These are phyloP conservation scores for Alexandromys oeconomus DNA, from an alignment of 2,797 vertebrate genomes.

Conservation along the genomic window DNA sequence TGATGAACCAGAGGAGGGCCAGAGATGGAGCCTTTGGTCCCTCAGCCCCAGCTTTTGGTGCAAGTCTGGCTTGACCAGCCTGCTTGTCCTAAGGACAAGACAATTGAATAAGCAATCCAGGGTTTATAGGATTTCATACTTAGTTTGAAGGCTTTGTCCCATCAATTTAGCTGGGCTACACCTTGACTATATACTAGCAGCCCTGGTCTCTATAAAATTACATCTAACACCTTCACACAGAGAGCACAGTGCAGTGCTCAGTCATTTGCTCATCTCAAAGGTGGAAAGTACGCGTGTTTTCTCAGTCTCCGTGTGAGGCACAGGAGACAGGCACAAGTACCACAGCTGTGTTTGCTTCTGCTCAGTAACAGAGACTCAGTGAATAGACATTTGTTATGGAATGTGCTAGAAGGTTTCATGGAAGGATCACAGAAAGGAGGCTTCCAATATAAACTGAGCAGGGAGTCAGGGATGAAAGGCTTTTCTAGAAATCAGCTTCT, in stretches of 20 bases:
- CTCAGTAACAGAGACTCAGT: neutral
- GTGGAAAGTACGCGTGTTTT: neutral
- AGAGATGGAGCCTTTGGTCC: neutral
- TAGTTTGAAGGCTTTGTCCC: slow-evolving; percentile 41
- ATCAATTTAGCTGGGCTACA: slow-evolving; percentile 1
- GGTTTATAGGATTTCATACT: slow-evolving; percentile 58
- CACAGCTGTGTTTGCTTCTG: neutral
- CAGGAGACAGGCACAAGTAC: neutral
- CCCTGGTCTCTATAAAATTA: slow-evolving; percentile 34
- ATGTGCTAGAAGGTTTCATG: neutral
- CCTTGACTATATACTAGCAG: slow-evolving; percentile 32
- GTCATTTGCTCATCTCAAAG: neutral
- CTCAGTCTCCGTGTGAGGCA: neutral
- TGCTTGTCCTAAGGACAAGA: neutral
- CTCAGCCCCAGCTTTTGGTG: neutral
- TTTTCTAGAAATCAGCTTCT: slow-evolving; percentile 20
- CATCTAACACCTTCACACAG: slow-evolving; percentile 11
- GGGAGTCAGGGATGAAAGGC: neutral
- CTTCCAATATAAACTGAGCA: neutral
- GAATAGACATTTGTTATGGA: neutral
- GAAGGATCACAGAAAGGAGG: neutral
- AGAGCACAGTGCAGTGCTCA: slow-evolving; percentile 7
- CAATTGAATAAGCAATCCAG: neutral
- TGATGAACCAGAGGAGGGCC: neutral
- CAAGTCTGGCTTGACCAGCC: neutral